Percentiles rank a stretch among this genome's conserved stretches.
Evolutionary conservation across 2,888 invertebrate species (phyloP).

Genomic region (Apeira syringaria): DNA sequence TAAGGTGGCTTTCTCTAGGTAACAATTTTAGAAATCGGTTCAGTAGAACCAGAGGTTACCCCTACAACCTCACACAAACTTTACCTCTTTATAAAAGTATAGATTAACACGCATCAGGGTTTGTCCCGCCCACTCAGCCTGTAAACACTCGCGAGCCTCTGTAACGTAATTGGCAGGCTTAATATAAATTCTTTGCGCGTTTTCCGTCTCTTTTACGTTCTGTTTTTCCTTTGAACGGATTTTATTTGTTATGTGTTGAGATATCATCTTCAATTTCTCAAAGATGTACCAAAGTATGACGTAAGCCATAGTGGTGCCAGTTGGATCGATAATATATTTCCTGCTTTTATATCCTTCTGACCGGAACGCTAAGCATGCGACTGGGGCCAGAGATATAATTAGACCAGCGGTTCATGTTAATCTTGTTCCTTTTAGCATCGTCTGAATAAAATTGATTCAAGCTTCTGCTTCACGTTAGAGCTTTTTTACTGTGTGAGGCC

Average conservation of each 20-base stretch:
- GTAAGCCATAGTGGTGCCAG: slow-evolving; percentile 6
- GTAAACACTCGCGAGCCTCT: too few species aligned
- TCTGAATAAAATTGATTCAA: slow-evolving; percentile 33
- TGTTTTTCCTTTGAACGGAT: neutral
- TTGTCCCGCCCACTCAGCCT: too few species aligned
- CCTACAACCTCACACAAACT: too few species aligned
- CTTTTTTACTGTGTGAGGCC: slow-evolving; percentile 8
- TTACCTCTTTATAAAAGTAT: too few species aligned
- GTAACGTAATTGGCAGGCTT: too few species aligned
- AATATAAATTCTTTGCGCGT: neutral
- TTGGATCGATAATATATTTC: slow-evolving; percentile 25
- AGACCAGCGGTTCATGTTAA: slow-evolving; percentile 58
- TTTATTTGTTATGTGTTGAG: neutral
- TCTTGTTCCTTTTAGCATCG: slow-evolving; percentile 46
- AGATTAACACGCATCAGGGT: too few species aligned
- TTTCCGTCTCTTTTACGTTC: neutral
- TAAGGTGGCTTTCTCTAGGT: too few species aligned
- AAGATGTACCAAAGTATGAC: slow-evolving; percentile 2
- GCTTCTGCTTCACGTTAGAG: slow-evolving; percentile 22
- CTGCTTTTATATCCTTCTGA: slow-evolving; percentile 33
- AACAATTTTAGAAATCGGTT: too few species aligned
- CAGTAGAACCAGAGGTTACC: too few species aligned
- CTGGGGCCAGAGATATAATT: slow-evolving; percentile 64
- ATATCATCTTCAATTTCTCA: neutral
- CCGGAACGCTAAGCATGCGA: slow-evolving; percentile 63